Conservation (phyloP, 2,888 invertebrate genomes). For the Dryadula phaetusa region DNA sequence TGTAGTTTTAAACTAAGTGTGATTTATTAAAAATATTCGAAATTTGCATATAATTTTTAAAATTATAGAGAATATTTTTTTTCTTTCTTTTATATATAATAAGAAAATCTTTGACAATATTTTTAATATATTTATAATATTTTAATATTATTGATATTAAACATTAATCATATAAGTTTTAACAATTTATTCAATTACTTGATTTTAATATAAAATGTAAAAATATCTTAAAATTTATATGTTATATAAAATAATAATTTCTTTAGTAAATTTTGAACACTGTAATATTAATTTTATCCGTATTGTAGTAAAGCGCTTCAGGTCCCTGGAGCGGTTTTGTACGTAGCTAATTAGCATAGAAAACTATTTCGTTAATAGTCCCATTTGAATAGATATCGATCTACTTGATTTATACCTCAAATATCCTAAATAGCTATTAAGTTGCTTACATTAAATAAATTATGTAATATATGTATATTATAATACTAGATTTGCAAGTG, state of each 20-base stretch:
- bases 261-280: neutral
- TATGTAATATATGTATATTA: neutral
- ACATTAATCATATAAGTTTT: too few relatives aligned
- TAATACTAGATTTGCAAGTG: too few relatives aligned
- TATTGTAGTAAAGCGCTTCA: conserved; percentile 10
- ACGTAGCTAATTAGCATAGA: conserved; percentile 27
- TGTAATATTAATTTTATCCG: neutral
- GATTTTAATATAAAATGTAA: too few relatives aligned
- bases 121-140: too few relatives aligned
- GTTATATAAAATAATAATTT: neutral
- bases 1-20: too few relatives aligned
- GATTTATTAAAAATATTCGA: too few relatives aligned
- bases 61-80: too few relatives aligned
- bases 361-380: conserved; percentile 30
- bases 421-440: conserved; percentile 7
- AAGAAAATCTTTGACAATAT: too few relatives aligned
- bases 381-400: conserved; percentile 30
- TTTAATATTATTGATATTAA: too few relatives aligned
- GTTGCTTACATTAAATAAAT: conserved; percentile 5
- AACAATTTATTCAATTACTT: too few relatives aligned
- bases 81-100: too few relatives aligned
- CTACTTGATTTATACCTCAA: conserved; percentile 22
- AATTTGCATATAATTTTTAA: too few relatives aligned
- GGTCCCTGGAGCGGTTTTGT: conserved; percentile 12
- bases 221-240: neutral